phyloP scores from a whole-genome alignment of 2,113 vertebrate genomes.

The Symphodus melops region DNA sequence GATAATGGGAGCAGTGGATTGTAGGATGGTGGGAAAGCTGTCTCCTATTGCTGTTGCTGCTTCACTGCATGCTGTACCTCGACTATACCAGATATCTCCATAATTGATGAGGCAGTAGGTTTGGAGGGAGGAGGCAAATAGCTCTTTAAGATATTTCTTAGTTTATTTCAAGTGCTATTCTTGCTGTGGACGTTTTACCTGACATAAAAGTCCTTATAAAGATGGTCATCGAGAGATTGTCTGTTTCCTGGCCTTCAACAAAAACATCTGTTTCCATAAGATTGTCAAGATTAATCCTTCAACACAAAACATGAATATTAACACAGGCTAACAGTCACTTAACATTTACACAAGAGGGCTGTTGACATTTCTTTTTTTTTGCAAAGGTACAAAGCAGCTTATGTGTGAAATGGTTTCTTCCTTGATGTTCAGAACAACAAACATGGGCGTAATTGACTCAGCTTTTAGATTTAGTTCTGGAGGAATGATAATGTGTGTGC shows the following conservation, averaged over 20 bases:
- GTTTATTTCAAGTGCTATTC: conserved; percentile 34
- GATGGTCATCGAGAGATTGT: conserved; percentile 17
- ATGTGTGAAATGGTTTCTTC: conserved; percentile 36
- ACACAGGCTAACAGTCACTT: conserved; percentile 16
- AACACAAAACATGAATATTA: conserved; percentile 21
- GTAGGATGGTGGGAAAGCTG: conserved; percentile 34
- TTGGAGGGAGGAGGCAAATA: background rate
- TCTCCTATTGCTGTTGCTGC: conserved; percentile 55
- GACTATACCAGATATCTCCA: conserved; percentile 57
- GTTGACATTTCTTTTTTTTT: conserved; percentile 46
- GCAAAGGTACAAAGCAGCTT: conserved; percentile 40
- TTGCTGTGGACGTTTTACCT: conserved; percentile 22
- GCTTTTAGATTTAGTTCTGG: conserved; percentile 26
- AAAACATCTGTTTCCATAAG: conserved; percentile 4
- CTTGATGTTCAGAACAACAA: conserved; percentile 25
- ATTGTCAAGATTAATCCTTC: conserved; percentile 8
- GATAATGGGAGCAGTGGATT: conserved; percentile 40
- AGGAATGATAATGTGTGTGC: conserved; percentile 21
- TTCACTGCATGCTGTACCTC: conserved; percentile 46
- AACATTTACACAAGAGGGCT: conserved; percentile 33
- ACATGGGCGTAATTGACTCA: conserved; percentile 32
- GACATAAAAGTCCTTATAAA: conserved; percentile 13
- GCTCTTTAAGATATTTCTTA: conserved; percentile 25
- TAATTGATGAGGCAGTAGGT: conserved; percentile 68
- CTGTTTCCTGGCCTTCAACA: background rate